Conservation (phyloP, 37 sponge, comb jelly and placozoan genomes). For the Chondrosia reniformis region DNA sequence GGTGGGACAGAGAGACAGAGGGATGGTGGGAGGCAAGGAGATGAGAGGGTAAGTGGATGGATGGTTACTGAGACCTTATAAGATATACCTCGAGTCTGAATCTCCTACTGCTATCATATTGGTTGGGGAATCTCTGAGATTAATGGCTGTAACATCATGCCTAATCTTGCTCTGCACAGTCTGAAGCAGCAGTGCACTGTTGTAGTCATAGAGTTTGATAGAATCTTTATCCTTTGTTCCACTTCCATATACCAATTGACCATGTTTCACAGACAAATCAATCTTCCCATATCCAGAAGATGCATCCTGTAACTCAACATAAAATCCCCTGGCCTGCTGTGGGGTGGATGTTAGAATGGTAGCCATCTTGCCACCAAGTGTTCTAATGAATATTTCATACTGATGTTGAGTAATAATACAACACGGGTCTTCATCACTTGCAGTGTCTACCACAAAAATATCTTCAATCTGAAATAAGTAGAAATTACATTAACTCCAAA, state of each 20-base stretch:
- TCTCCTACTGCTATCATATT: constrained; percentile 3
- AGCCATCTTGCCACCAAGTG: background rate
- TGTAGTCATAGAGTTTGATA: constrained; percentile 16
- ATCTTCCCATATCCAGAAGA: constrained; percentile 1
- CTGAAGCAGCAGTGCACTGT: background rate
- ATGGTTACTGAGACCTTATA: background rate
- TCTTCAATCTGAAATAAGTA: constrained; percentile 14
- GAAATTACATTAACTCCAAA: too few species aligned
- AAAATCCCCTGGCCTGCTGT: too few species aligned
- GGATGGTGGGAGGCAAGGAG: too few species aligned
- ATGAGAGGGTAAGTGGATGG: background rate
- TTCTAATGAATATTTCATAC: background rate
- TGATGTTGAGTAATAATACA: background rate
- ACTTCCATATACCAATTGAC: constrained; percentile 4
- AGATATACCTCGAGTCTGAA: constrained; percentile 14
- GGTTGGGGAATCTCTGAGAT: constrained; percentile 17
- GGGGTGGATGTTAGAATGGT: background rate
- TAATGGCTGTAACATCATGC: constrained; percentile 11
- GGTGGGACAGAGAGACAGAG: too few species aligned
- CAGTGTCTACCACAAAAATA: background rate
- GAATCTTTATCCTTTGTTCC: constrained; percentile 3
- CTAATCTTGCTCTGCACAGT: background rate
- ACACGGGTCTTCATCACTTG: background rate
- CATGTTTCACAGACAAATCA: background rate
- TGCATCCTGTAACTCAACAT: too few species aligned